Percentiles rank a stretch among this genome's conserved stretches.
These are phyloP conservation scores for Strix uralensis DNA, from an alignment of 2,113 vertebrate genomes.

Conservation along the genomic window DNA sequence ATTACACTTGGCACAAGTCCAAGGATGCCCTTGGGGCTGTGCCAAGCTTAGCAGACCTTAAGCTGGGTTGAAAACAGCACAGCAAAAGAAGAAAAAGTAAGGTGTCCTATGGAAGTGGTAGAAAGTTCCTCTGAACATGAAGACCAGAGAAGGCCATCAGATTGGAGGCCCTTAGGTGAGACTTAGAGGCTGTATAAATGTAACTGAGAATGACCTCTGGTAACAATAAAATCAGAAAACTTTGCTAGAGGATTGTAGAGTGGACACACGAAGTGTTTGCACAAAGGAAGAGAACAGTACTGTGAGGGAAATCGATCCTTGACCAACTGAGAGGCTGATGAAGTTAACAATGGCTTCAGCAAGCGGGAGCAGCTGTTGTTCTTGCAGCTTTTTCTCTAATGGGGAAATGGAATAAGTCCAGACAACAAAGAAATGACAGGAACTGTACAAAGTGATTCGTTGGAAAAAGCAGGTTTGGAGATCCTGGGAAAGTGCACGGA, in stretches of 20 bases:
- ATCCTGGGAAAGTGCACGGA: background rate
- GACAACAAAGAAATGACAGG: background rate
- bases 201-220: background rate
- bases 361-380: background rate
- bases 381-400: background rate
- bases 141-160: background rate
- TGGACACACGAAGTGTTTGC: background rate
- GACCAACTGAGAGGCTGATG: rapidly evolving
- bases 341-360: rapidly evolving
- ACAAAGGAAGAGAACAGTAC: background rate
- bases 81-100: background rate
- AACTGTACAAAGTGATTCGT: background rate
- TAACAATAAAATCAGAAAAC: background rate
- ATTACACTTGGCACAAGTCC: background rate
- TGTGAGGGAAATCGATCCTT: background rate
- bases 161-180: background rate
- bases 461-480: background rate
- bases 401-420: background rate
- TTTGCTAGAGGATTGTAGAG: background rate
- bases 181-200: background rate
- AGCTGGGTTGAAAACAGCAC: background rate
- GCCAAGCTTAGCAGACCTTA: background rate
- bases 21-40: background rate
- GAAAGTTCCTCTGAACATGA: background rate
- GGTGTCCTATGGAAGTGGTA: background rate